Evolutionary conservation across 2,797 vertebrate species (phyloP).

Genomic region (Buphagus erythrorhynchus): DNA sequence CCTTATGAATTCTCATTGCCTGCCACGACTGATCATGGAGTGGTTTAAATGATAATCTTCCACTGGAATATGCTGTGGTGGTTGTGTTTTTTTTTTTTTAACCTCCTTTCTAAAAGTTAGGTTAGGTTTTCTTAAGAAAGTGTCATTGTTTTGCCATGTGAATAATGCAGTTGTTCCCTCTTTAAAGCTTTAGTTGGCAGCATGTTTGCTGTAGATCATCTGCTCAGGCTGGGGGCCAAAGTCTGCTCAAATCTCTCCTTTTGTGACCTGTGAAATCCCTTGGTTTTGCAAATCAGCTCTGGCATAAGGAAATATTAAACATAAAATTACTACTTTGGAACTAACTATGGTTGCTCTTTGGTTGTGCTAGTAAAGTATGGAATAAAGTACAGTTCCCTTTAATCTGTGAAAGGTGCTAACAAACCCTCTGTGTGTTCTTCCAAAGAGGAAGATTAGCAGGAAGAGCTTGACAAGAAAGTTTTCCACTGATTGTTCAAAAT

Average conservation of each 20-base stretch:
- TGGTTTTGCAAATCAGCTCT: neutral
- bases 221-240: neutral
- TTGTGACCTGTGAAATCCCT: neutral
- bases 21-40: neutral
- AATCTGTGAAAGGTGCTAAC: neutral
- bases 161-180: neutral
- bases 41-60: neutral
- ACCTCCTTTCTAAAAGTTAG: neutral
- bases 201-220: neutral
- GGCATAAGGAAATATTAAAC: neutral
- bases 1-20: neutral
- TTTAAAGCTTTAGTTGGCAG: neutral
- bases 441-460: neutral
- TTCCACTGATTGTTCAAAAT: neutral
- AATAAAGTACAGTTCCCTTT: neutral
- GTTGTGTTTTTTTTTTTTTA: neutral
- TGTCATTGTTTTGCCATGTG: neutral
- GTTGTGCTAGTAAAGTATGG: neutral
- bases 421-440: neutral
- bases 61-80: neutral
- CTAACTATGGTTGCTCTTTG: neutral
- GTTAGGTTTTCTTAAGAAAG: neutral
- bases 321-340: neutral
- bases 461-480: neutral
- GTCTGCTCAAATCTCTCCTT: neutral